phyloP scores from a whole-genome alignment of 2,797 vertebrate species.

The Catostomus latipinnis region DNA sequence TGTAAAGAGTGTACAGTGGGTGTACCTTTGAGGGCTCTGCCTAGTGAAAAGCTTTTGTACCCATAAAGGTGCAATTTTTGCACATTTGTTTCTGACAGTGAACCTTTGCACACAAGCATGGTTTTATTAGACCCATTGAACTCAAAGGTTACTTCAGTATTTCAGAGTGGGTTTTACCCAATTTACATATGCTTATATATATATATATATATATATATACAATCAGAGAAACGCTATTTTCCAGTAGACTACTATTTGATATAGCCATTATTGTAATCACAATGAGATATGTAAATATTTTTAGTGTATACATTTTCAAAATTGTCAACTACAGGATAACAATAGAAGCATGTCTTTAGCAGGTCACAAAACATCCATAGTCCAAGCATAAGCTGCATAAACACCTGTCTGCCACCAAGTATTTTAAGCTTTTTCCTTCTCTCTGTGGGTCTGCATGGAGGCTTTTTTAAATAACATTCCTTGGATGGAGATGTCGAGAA shows the following conservation, averaged over 20 bases:
- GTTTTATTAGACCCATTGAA: background rate
- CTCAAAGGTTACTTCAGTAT: background rate
- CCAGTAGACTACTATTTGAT: too few species aligned
- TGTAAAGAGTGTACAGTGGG: too few species aligned
- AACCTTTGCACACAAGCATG: background rate
- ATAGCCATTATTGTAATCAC: too few species aligned
- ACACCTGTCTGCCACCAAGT: conserved; percentile 29
- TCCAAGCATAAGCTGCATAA: conserved; percentile 17
- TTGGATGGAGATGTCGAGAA: conserved; percentile 24
- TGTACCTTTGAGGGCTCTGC: too few species aligned
- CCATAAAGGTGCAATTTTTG: too few species aligned
- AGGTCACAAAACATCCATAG: background rate
- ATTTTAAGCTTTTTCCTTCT: conserved; percentile 11
- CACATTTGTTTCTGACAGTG: too few species aligned
- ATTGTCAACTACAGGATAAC: background rate
- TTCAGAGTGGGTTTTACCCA: background rate
- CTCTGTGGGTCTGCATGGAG: conserved; percentile 24
- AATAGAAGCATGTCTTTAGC: background rate
- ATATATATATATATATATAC: too few species aligned
- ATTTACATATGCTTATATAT: too few species aligned
- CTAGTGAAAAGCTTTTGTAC: too few species aligned
- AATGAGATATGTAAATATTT: background rate
- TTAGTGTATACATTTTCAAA: background rate
- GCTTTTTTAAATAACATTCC: conserved; percentile 55
- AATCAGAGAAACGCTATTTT: too few species aligned